phyloP scores from a whole-genome alignment of 2,888 invertebrate genomes.

The Portevinia maculata region DNA sequence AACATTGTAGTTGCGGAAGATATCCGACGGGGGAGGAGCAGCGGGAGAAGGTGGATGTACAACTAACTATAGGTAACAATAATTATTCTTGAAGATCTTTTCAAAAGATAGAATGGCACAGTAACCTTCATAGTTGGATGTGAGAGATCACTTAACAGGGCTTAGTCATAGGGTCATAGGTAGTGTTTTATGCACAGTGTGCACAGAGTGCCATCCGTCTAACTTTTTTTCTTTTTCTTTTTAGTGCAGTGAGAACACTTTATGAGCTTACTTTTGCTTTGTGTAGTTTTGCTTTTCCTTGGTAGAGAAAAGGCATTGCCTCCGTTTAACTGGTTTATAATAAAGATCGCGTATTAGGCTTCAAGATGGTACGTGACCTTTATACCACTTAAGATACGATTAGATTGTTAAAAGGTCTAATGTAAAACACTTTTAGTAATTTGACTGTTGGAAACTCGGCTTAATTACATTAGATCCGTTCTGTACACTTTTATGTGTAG shows the following conservation, averaged over 20 bases:
- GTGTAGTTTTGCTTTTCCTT: constrained; percentile 5
- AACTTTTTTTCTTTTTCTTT: no score
- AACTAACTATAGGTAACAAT: constrained; percentile 38
- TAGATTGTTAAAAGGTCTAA: neutral
- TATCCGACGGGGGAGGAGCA: neutral
- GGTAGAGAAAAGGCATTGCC: constrained; percentile 7
- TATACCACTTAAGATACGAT: constrained; percentile 25
- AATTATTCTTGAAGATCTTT: constrained; percentile 42
- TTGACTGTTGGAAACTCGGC: no score
- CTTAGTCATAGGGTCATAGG: constrained; percentile 53
- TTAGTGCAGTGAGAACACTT: neutral
- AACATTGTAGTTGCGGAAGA: constrained; percentile 10
- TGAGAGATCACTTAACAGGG: constrained; percentile 50
- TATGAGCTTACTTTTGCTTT: neutral
- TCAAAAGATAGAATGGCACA: constrained; percentile 67
- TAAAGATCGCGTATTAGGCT: constrained; percentile 47
- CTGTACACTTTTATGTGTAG: no score
- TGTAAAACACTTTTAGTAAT: no score
- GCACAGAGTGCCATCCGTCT: constrained; percentile 12
- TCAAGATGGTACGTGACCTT: constrained; percentile 64
- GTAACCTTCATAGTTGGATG: constrained; percentile 60
- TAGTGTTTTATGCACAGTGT: neutral
- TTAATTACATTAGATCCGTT: no score
- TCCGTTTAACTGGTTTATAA: constrained; percentile 5
- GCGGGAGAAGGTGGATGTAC: neutral